Evolutionary conservation across 2,888 invertebrate genomes (phyloP).

Genomic region (Lepidochitona cinerea): DNA sequence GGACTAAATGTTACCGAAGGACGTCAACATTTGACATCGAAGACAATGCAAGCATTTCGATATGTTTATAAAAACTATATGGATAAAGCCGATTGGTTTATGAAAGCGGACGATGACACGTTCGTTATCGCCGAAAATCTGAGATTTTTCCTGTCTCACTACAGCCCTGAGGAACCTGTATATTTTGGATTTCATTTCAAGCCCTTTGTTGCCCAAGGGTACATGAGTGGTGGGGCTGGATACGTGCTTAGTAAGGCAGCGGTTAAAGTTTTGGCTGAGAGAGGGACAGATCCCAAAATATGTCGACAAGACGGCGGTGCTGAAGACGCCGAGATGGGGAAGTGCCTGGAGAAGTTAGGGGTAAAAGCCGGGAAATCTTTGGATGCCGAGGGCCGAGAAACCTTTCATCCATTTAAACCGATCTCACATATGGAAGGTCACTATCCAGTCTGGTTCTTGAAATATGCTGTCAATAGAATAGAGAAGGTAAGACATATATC

Average conservation of each 20-base stretch:
- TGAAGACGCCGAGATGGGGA: slow-evolving; percentile 93
- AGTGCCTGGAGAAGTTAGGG: slow-evolving; percentile 80
- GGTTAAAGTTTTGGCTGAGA: slow-evolving; percentile 78
- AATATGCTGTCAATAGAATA: slow-evolving; percentile 4
- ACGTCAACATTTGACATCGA: slow-evolving; percentile 92
- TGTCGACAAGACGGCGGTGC: slow-evolving; percentile 81
- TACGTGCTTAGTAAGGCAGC: slow-evolving; percentile 92
- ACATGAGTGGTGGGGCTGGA: slow-evolving; percentile 76
- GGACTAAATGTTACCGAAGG: slow-evolving; percentile 87
- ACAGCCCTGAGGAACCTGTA: slow-evolving; percentile 81
- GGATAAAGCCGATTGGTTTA: slow-evolving; percentile 93
- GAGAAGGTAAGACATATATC: slow-evolving; percentile 12
- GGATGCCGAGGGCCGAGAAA: slow-evolving; percentile 6
- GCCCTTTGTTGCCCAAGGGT: slow-evolving; percentile 52
- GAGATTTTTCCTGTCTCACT: slow-evolving; percentile 85
- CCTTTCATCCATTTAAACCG: slow-evolving; percentile 14
- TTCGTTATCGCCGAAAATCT: slow-evolving; percentile 96
- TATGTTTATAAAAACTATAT: slow-evolving; percentile 85
- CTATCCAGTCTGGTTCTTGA: slow-evolving; percentile 7
- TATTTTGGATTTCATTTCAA: slow-evolving; percentile 77
- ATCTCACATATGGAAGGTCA: background rate
- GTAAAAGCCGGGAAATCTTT: slow-evolving; percentile 6
- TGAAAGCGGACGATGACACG: slow-evolving; percentile 98
- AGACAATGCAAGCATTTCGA: slow-evolving; percentile 93
- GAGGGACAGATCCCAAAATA: slow-evolving; percentile 75